Evolutionary conservation across 2,113 vertebrate species (phyloP).

Genomic region (Elephantulus edwardii): DNA sequence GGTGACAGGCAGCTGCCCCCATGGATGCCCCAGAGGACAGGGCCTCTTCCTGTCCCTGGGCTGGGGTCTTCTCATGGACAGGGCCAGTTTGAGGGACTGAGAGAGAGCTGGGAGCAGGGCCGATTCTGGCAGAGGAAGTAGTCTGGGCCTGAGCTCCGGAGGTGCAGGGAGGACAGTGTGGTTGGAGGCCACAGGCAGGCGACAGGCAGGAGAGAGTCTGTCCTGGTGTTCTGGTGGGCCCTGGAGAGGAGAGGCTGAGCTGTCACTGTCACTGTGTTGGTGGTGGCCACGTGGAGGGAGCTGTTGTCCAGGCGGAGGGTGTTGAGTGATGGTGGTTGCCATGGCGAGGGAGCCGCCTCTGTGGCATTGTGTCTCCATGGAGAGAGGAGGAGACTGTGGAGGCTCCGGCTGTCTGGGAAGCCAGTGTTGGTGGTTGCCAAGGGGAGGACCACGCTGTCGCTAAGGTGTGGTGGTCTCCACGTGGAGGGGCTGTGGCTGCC

Average conservation of each 20-base stretch:
- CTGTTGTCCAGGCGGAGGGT: slow-evolving; percentile 53
- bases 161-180: too few species aligned
- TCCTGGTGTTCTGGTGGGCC: not conserved
- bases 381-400: slow-evolving; percentile 60
- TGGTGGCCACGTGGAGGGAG: slow-evolving; percentile 76
- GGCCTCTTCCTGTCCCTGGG: not conserved
- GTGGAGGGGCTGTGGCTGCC: slow-evolving; percentile 43
- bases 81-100: not conserved
- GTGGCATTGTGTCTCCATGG: slow-evolving; percentile 68
- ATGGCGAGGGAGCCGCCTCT: slow-evolving; percentile 36
- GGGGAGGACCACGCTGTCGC: slow-evolving; percentile 47
- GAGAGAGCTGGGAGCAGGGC: not conserved
- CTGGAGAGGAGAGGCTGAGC: not conserved
- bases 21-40: too few species aligned
- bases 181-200: not conserved
- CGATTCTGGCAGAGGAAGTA: accelerated
- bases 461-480: slow-evolving; percentile 54
- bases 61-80: not conserved
- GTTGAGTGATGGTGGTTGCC: slow-evolving; percentile 57
- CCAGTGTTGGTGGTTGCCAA: slow-evolving; percentile 65
- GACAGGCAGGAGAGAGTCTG: not conserved
- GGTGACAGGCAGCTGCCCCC: not conserved
- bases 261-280: slow-evolving; percentile 51
- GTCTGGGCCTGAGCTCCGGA: not conserved
- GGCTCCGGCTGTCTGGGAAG: slow-evolving; percentile 7